Percentiles rank a stretch among this genome's conserved stretches.
phyloP scores from a whole-genome alignment of 2,888 invertebrate genomes.

The Sarcophaga caerulescens region DNA sequence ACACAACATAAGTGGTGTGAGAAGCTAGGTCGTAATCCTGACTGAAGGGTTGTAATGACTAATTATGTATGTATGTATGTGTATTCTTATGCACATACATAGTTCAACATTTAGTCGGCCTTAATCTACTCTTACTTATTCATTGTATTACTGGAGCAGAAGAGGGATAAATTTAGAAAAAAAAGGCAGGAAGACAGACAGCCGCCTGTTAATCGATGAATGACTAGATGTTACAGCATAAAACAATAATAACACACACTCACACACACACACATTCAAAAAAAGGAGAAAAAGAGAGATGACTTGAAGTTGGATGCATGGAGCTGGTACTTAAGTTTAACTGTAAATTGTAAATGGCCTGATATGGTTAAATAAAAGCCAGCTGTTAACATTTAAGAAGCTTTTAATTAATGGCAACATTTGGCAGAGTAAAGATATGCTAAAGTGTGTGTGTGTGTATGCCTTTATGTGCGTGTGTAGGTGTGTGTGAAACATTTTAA shows the following conservation, averaged over 20 bases:
- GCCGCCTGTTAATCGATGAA: neutral
- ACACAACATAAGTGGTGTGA: no score
- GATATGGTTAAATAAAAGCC: conserved; percentile 43
- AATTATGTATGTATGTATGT: no score
- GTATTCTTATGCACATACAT: no score
- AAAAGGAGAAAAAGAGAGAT: neutral
- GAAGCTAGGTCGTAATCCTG: no score
- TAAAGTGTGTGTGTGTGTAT: neutral
- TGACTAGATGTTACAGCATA: neutral
- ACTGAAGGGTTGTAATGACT: no score
- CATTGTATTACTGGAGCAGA: no score
- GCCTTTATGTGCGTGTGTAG: neutral
- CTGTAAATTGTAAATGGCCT: conserved; percentile 1
- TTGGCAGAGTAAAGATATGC: neutral
- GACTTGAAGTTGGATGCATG: neutral
- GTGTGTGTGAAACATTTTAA: neutral
- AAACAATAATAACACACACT: neutral
- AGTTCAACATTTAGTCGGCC: no score
- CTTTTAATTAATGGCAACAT: conserved; percentile 59
- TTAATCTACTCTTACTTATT: no score
- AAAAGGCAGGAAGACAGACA: neutral
- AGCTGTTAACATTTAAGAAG: conserved; percentile 59
- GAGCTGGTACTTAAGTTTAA: neutral
- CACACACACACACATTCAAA: neutral
- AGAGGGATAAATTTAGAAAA: neutral